Evolutionary conservation across 2,888 invertebrate species (phyloP).

Genomic region (Oscheius sp.): DNA sequence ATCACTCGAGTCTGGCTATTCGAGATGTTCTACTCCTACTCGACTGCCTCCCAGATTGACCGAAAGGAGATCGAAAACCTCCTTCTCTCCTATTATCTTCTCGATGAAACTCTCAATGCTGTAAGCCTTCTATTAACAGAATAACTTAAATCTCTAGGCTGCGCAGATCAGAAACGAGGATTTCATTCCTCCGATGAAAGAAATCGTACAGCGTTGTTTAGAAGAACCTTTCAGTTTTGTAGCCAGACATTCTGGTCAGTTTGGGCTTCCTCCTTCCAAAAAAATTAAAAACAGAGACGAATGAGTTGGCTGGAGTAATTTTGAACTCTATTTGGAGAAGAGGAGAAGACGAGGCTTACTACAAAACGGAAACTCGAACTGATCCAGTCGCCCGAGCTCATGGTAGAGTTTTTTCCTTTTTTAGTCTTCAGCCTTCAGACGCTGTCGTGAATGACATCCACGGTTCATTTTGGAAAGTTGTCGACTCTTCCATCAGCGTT

Average conservation of each 20-base stretch:
- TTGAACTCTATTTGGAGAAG: neutral
- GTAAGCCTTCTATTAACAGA: neutral
- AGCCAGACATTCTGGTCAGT: neutral
- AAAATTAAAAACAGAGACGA: neutral
- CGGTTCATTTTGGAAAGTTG: neutral
- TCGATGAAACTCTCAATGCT: slow-evolving; percentile 6
- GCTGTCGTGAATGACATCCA: neutral
- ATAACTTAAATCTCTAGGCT: neutral
- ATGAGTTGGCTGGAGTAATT: neutral
- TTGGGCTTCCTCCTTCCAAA: neutral
- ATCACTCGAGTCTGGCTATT: neutral
- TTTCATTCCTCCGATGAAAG: neutral
- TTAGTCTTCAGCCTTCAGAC: neutral
- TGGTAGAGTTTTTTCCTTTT: neutral
- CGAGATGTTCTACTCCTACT: neutral
- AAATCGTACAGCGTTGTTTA: neutral
- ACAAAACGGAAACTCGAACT: neutral
- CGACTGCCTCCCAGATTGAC: neutral
- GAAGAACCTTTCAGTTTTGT: neutral
- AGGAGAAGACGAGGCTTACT: neutral
- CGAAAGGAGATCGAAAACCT: slow-evolving; percentile 3
- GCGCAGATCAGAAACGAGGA: neutral
- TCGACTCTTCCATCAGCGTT: neutral
- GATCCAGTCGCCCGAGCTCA: neutral
- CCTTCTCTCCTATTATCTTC: neutral